Evolutionary conservation across 2,888 invertebrate genomes (phyloP).

Genomic region (Chironomus tentans): DNA sequence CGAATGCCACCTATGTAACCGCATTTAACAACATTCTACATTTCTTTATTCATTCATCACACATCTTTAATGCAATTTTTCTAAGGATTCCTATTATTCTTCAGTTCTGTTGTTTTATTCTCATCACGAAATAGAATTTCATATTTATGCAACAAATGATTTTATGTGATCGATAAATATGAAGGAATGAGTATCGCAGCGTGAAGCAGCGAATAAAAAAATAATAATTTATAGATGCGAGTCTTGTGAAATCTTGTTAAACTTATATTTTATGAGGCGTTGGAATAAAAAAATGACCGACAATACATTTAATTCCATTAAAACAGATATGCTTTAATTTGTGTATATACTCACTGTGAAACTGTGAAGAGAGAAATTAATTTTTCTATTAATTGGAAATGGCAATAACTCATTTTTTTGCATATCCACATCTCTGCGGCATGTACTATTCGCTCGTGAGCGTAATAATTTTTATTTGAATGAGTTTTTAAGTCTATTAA

Average conservation of each 20-base stretch:
- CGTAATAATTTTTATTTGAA: too few species aligned
- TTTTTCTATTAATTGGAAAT: conserved; percentile 9
- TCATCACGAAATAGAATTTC: conserved; percentile 3
- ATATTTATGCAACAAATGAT: neutral
- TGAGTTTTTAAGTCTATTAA: too few species aligned
- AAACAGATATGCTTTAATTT: neutral
- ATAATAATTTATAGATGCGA: neutral
- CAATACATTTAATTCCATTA: neutral
- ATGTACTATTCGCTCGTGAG: too few species aligned
- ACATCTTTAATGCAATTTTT: neutral
- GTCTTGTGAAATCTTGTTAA: neutral
- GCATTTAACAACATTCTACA: neutral
- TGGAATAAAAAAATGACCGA: neutral
- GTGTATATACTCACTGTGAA: neutral
- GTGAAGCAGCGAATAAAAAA: neutral
- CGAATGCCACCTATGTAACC: conserved; percentile 4
- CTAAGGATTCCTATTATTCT: neutral
- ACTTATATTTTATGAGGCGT: neutral
- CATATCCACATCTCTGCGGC: neutral
- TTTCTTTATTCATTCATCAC: neutral
- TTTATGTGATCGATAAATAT: neutral
- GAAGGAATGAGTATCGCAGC: neutral
- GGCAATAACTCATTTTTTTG: neutral
- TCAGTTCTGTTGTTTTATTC: neutral
- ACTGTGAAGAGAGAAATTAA: neutral